These are phyloP conservation scores for Ceratosolen solmsi DNA, from an alignment of 1,140 invertebrate genomes.

Conservation along the genomic window DNA sequence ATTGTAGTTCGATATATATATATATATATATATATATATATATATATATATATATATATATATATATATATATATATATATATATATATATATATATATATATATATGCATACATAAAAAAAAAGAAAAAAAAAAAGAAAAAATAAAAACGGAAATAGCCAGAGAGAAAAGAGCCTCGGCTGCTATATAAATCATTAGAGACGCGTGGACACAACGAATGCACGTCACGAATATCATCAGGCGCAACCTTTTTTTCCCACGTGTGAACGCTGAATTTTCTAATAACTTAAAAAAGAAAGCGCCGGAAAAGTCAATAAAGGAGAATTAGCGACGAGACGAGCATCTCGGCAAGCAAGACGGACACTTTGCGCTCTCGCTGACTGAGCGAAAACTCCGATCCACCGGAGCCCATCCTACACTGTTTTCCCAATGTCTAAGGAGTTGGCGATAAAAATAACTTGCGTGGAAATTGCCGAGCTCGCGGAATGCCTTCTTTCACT, in stretches of 20 bases:
- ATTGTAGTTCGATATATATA: background rate
- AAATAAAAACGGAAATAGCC: background rate
- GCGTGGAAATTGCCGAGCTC: conserved; percentile 3
- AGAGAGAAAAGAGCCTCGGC: too few relatives aligned
- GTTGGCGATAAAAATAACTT: conserved; percentile 4
- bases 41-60: too few relatives aligned
- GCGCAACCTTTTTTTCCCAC: too few relatives aligned
- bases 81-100: too few relatives aligned
- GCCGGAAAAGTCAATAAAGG: background rate
- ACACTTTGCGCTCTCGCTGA: background rate
- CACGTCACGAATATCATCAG: too few relatives aligned
- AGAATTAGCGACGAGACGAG: too few relatives aligned
- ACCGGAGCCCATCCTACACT: background rate
- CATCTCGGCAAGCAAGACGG: background rate
- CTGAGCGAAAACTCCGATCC: background rate
- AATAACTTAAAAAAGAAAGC: too few relatives aligned
- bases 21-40: too few relatives aligned
- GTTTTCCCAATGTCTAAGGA: background rate
- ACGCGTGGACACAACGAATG: too few relatives aligned
- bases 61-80: too few relatives aligned
- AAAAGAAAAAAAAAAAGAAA: background rate
- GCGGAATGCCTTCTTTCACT: background rate
- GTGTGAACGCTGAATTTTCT: too few relatives aligned
- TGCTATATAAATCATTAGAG: too few relatives aligned
- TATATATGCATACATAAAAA: background rate